phyloP scores from a whole-genome alignment of 2,888 invertebrate species.

The Scaptomyza flava region DNA sequence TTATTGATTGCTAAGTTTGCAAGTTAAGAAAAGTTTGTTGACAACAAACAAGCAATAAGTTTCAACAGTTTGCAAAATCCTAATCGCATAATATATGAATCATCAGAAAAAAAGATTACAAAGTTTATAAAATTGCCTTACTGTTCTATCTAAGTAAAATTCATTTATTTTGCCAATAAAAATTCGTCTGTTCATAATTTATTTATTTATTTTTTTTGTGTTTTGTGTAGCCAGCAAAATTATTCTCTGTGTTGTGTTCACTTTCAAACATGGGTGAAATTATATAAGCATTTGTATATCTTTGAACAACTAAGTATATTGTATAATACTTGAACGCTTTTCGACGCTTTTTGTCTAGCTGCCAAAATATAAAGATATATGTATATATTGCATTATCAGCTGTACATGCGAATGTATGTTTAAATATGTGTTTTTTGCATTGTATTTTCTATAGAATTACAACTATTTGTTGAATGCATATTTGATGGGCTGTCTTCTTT shows the following conservation, averaged over 20 bases:
- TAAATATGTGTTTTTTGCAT: neutral
- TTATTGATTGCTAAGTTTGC: no score
- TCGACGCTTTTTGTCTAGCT: constrained; percentile 40
- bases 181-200: neutral
- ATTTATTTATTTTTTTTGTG: constrained; percentile 4
- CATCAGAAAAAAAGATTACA: neutral
- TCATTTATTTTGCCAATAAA: no score
- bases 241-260: constrained; percentile 8
- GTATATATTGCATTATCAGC: neutral
- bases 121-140: neutral
- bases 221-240: constrained; percentile 13
- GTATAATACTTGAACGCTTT: constrained; percentile 37
- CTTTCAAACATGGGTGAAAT: neutral
- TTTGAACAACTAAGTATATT: constrained; percentile 7
- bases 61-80: neutral
- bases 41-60: no score
- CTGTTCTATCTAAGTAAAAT: neutral
- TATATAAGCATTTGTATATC: constrained; percentile 5
- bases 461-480: neutral
- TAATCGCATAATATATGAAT: neutral
- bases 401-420: neutral
- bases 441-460: constrained; percentile 4
- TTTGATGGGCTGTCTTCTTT: no score
- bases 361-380: constrained; percentile 32
- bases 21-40: no score